Evolutionary conservation across 2,888 invertebrate species (phyloP), one percentile per base, ranked within the genome.

Genomic region (Lordiphosa andalusiaca): DNA sequence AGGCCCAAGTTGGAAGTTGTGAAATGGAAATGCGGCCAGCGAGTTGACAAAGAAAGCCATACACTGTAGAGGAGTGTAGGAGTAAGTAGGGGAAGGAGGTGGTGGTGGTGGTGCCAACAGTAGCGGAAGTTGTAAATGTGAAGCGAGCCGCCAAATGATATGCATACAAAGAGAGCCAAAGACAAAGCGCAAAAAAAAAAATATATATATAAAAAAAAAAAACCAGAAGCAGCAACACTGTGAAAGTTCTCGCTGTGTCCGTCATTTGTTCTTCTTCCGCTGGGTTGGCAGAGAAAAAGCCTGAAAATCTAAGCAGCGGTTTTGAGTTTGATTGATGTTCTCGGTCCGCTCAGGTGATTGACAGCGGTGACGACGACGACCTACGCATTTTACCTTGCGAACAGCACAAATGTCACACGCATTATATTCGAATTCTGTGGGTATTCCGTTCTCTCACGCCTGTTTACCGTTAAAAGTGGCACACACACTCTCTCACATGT

Each of bases 121-220:
- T 25, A 46, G 53, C 59, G 78, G 77, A 61, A 65, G 70, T 65
- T 60, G 59, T 47, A 49, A 64, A 61, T 62, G 76, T 57, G 57
- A 53, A 84, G 52, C 70, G 64, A 73, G 69, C 70, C 70, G 77
- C 80, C 80, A 84, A 84, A 84, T 84, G 61, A 84, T 73, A 76
- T 82, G 67, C 70, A 54, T 47, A 58, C 46, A n/a, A 33, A 48
- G 33, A 44, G 9, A 37, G 35, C 21, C 16, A 40, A 33, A 39
- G 42, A 41, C n/a, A 52, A 50, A 37, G 38, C 30, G 13, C 19
- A 46, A 30, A 23, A 46, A 21, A 33, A 39, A 37, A 10, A 54
- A n/a, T n/a, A n/a, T 47, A 12, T 36, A 36, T 4, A 47, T 13
- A 30, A 30, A 16, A 16, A 40, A 48, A 21, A 40, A 40, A 48